Base-by-base conservation (phyloP, 64 coral and sea anemone genomes). In the Catalaphyllia jardinei region DNA sequence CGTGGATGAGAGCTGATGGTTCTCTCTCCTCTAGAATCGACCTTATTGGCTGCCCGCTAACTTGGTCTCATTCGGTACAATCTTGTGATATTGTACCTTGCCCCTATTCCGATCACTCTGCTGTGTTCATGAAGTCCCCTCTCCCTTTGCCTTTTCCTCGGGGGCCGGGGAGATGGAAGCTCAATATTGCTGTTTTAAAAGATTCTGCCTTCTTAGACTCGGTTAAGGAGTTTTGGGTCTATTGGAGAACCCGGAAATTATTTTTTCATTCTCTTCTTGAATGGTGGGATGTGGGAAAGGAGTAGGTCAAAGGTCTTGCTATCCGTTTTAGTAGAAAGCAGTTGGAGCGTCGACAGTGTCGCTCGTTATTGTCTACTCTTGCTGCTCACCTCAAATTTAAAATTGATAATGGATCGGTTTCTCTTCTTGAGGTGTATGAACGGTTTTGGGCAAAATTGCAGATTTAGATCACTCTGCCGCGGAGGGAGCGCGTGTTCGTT, bases 211-310 rank as follows among this genome's bases (percentile, higher is more conserved):
- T 72, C 25, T 1, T 1, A 0, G 24, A 60, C n/a, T 19, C 9
- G 0, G 25, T 73, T 24, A 13, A 1, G 10, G 2, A 4, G 16
- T 52, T 86, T 25, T 72, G 67, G 64, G 0, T 59, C 0, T 4
- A 2, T 0, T 86, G 79, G 88, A 31, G n/a, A 6, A 4, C 2
- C 13, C 10, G 27, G 12, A 87, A 75, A n/a, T 19, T 11, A 3
- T 20, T 2, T 4, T 87, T 86, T 60, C 24, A 8, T 3, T 92
- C 84, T 22, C 75, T 79, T 0, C 29, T 73, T 3, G 8, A 60
- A 8, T 92, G 90, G 90, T 92, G 90, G 90, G 90, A 87, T 52
- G 33, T 15, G 83, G 90, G 0, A 92, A 92, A 35, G 29, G 42
- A 2, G 38, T 19, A 1, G n/a, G n/a, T 92, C 8, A 92, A 92